Evolutionary conservation across 1,140 invertebrate genomes (phyloP).

Genomic region (Papilio polyxenes): DNA sequence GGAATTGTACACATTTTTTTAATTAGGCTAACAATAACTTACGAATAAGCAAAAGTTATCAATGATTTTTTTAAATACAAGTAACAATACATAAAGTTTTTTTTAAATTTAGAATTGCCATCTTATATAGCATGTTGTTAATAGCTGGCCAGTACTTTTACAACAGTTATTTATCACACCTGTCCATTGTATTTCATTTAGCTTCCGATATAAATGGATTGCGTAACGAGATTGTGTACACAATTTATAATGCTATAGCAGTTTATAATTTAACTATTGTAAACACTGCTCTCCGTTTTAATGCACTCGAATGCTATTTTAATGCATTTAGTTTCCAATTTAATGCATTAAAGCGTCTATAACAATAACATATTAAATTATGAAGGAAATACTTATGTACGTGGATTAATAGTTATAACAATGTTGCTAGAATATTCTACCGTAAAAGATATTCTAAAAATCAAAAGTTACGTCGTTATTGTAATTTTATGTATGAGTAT

Average conservation of each 20-base stretch:
- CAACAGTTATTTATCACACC: constrained; percentile 29
- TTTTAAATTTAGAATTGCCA: not conserved
- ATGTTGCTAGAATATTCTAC: not conserved
- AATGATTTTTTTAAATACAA: not conserved
- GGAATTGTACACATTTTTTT: too few species aligned
- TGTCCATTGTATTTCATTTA: constrained; percentile 44
- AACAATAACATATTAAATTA: constrained; percentile 2
- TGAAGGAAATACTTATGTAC: not conserved
- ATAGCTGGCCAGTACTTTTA: not conserved
- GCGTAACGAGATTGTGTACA: constrained; percentile 42
- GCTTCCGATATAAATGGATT: constrained; percentile 48
- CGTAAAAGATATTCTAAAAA: too few species aligned
- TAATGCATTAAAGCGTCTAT: constrained; percentile 1
- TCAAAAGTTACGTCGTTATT: too few species aligned
- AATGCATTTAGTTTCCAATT: not conserved
- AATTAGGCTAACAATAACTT: too few species aligned
- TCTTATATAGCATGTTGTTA: not conserved
- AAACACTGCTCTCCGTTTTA: constrained; percentile 2
- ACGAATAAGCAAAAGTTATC: not conserved
- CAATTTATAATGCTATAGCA: constrained; percentile 7
- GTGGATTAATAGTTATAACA: not conserved
- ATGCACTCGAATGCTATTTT: not conserved
- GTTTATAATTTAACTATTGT: constrained; percentile 15
- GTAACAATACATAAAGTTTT: not conserved
- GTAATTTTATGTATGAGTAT: too few species aligned